Evolutionary conservation across 2,888 invertebrate species (phyloP).

Genomic region (Mesoligia furuncula): DNA sequence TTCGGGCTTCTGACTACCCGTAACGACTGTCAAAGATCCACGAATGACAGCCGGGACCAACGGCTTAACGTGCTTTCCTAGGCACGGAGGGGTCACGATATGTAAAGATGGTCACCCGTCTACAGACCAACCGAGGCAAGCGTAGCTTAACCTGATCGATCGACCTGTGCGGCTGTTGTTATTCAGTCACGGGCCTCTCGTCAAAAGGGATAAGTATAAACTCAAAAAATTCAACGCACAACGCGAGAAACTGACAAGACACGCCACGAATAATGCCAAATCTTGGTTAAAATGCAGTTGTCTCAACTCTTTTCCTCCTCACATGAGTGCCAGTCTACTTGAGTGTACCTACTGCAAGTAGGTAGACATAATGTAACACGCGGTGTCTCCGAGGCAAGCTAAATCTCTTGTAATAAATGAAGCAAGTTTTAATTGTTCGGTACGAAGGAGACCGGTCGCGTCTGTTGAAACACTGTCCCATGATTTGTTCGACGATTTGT

Average conservation of each 20-base stretch:
- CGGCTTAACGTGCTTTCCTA: no score
- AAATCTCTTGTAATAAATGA: slow-evolving; percentile 67
- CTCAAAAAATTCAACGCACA: neutral
- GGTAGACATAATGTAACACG: slow-evolving; percentile 44
- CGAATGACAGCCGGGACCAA: no score
- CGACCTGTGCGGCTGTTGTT: no score
- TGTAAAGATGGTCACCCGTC: no score
- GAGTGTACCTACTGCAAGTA: slow-evolving; percentile 8
- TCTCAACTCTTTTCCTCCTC: neutral
- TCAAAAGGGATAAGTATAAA: neutral
- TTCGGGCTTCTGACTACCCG: no score
- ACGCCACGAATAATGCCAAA: neutral
- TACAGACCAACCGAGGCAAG: no score
- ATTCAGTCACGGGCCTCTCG: no score
- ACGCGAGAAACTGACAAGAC: neutral
- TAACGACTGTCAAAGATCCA: no score
- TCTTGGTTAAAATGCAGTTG: neutral
- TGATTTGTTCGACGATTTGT: slow-evolving; percentile 64
- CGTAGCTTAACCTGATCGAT: no score
- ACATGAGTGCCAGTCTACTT: neutral
- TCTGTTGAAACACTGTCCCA: slow-evolving; percentile 56
- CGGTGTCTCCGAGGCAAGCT: slow-evolving; percentile 61
- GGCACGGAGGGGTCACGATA: no score
- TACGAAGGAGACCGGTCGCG: slow-evolving; percentile 58
- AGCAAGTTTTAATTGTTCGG: slow-evolving; percentile 69